A percentile compares a stretch with the other conserved stretches of the same genome.
phyloP scores from a whole-genome alignment of 2,113 vertebrate genomes.

The Podarcis raffonei region DNA sequence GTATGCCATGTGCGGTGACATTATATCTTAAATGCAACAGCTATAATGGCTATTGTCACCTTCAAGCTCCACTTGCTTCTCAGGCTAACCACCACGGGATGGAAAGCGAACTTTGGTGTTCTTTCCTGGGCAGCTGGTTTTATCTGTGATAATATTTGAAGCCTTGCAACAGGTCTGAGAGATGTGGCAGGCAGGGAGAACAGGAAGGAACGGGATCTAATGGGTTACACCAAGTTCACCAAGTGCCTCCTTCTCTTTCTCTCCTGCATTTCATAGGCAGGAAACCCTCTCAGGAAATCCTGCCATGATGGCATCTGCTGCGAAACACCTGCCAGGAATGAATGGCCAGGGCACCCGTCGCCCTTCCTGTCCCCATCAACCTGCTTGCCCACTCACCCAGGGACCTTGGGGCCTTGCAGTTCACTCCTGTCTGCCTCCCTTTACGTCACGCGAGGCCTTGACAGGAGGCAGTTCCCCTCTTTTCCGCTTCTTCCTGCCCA shows the following conservation, averaged over 20 bases:
- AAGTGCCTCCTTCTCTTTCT: neutral
- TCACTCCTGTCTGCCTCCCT: neutral
- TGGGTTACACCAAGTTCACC: neutral
- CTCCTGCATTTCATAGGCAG: neutral
- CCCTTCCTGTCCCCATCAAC: neutral
- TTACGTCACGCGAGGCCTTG: neutral
- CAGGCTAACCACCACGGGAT: too few species aligned
- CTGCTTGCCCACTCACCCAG: neutral
- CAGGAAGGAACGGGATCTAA: neutral
- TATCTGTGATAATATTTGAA: neutral
- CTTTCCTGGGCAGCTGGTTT: neutral
- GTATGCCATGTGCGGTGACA: too few species aligned
- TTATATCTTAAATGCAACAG: too few species aligned
- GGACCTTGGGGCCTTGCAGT: neutral
- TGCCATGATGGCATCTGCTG: neutral
- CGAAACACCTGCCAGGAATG: neutral
- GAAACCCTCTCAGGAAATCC: conserved; percentile 19
- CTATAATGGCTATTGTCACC: too few species aligned
- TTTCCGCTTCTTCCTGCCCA: neutral
- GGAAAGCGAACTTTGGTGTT: neutral
- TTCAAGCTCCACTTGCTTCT: neutral
- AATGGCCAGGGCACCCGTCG: neutral
- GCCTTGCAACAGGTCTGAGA: neutral
- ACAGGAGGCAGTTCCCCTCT: neutral
- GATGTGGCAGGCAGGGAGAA: too few species aligned